Evolutionary conservation across 1,140 invertebrate species (phyloP).

Genomic region (Drosophila grimshawi): DNA sequence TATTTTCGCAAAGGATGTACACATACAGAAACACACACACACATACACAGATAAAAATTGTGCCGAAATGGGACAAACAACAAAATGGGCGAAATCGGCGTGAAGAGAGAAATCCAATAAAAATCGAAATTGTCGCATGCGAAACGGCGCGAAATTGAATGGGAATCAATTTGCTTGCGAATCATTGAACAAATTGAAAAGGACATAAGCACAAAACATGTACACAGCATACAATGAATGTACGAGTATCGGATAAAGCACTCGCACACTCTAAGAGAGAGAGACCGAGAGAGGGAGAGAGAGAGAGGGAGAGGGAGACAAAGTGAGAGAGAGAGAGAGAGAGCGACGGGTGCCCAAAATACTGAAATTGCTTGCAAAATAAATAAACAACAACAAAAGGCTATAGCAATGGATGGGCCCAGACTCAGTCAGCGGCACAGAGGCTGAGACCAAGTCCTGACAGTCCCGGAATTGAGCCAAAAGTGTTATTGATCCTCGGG

Average conservation of each 20-base stretch:
- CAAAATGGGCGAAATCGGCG: slow-evolving; percentile 48
- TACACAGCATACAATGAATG: slow-evolving; percentile 46
- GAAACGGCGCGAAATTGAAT: slow-evolving; percentile 82
- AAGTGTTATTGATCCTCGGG: slow-evolving; percentile 81
- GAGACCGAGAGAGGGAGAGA: background rate
- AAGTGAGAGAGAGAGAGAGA: background rate
- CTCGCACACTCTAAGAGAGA: background rate
- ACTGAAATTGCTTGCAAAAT: slow-evolving; percentile 80
- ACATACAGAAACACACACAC: slow-evolving; percentile 10
- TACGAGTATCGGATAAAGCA: slow-evolving; percentile 30
- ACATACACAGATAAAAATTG: background rate
- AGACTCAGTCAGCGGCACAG: slow-evolving; percentile 9
- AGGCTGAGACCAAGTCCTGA: slow-evolving; percentile 22
- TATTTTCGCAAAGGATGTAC: slow-evolving; percentile 58
- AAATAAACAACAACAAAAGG: slow-evolving; percentile 76
- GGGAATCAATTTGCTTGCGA: slow-evolving; percentile 84
- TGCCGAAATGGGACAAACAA: slow-evolving; percentile 30
- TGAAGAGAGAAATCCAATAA: slow-evolving; percentile 68
- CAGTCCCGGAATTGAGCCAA: slow-evolving; percentile 69
- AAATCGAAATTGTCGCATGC: slow-evolving; percentile 82
- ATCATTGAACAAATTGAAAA: slow-evolving; percentile 84
- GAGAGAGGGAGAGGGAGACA: background rate
- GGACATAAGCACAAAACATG: slow-evolving; percentile 60
- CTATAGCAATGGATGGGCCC: slow-evolving; percentile 2
- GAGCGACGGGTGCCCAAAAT: slow-evolving; percentile 21